A percentile compares a stretch with the other conserved stretches of the same genome.
These are phyloP conservation scores for Lobophora halterata DNA, from an alignment of 2,888 invertebrate species.

Conservation along the genomic window DNA sequence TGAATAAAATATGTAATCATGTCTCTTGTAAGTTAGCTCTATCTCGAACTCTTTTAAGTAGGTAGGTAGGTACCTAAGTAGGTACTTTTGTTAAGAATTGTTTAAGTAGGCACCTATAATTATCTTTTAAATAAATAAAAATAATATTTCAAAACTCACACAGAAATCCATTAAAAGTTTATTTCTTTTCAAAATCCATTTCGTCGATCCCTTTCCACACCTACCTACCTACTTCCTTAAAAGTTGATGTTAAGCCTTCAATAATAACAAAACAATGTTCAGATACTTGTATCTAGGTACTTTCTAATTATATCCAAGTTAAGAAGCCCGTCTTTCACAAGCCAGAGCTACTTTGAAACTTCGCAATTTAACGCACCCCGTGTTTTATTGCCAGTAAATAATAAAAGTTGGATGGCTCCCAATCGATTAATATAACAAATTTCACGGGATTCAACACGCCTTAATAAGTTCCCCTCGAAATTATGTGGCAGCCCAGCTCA, in stretches of 20 bases:
- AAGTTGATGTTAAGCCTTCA: conserved; percentile 28
- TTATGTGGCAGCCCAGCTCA: conserved; percentile 43
- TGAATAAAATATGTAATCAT: too few relatives aligned
- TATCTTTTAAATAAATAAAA: too few relatives aligned
- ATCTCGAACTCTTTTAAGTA: too few relatives aligned
- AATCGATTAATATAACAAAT: conserved; percentile 59
- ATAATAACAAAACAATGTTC: conserved; percentile 29
- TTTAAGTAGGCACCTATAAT: too few relatives aligned
- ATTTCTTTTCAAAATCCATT: conserved; percentile 22
- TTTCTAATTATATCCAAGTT: conserved; percentile 25
- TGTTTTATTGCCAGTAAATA: conserved; percentile 51
- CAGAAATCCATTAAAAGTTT: conserved; percentile 21
- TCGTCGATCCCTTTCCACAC: conserved; percentile 22
- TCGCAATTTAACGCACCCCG: conserved; percentile 35
- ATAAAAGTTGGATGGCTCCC: conserved; percentile 48
- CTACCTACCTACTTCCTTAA: conserved; percentile 25
- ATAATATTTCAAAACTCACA: conserved; percentile 7
- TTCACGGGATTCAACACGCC: conserved; percentile 46
- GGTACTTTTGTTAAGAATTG: too few relatives aligned
- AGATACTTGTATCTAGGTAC: conserved; percentile 28
- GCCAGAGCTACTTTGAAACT: conserved; percentile 17
- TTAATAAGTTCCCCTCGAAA: conserved; percentile 55
- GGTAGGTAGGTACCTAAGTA: too few relatives aligned
- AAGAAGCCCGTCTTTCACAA: conserved; percentile 13
- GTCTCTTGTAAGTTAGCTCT: too few relatives aligned